These are phyloP conservation scores for Lutraria lutraria DNA, from an alignment of 2,888 invertebrate genomes.

Conservation along the genomic window DNA sequence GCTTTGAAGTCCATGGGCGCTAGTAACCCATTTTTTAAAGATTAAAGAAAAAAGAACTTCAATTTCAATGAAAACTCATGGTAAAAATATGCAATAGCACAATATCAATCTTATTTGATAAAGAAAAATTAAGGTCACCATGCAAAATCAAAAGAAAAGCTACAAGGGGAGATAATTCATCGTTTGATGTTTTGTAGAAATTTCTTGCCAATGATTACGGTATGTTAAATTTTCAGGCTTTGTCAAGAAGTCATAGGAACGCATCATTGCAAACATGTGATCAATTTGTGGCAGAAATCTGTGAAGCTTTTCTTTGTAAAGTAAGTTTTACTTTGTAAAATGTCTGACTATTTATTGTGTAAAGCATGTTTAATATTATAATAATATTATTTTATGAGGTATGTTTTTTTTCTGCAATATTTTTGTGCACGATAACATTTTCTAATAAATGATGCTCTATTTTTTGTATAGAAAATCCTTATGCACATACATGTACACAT, in stretches of 20 bases:
- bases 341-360: background rate
- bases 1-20: too few species aligned
- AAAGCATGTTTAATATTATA: background rate
- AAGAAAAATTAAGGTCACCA: too few species aligned
- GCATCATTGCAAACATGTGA: constrained; percentile 77
- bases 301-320: constrained; percentile 80
- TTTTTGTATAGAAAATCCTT: background rate
- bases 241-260: constrained; percentile 71
- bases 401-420: background rate
- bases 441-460: background rate
- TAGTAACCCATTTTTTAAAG: too few species aligned
- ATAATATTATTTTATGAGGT: background rate
- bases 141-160: too few species aligned
- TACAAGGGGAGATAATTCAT: too few species aligned
- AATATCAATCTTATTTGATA: too few species aligned
- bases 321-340: constrained; percentile 54
- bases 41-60: too few species aligned
- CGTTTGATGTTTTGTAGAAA: too few species aligned
- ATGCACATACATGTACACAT: background rate
- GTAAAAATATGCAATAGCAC: too few species aligned
- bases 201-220: background rate
- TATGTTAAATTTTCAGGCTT: constrained; percentile 70
- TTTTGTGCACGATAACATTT: background rate
- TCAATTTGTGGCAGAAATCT: constrained; percentile 79
- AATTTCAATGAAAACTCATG: too few species aligned